Conservation (phyloP, 1,140 invertebrate genomes). For the Macrocentrus cingulum region DNA sequence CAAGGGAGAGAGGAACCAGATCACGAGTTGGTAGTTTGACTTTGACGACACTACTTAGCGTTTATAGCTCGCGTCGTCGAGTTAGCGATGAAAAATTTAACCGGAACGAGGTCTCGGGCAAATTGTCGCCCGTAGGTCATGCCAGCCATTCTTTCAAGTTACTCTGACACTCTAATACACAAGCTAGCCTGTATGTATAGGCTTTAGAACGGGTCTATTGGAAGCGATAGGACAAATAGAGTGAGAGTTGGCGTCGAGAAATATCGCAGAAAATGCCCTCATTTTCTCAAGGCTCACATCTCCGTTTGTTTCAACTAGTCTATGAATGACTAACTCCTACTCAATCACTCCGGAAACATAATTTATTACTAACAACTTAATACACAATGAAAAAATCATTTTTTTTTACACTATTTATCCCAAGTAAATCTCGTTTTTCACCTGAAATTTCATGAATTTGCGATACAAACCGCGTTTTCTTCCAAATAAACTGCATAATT, state of each 20-base stretch:
- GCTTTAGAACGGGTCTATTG: too few relatives aligned
- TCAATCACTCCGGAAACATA: too few relatives aligned
- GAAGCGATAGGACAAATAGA: background rate
- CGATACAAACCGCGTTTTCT: too few relatives aligned
- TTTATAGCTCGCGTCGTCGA: constrained; percentile 34
- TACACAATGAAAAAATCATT: too few relatives aligned
- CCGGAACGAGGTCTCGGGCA: constrained; percentile 31
- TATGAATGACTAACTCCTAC: too few relatives aligned
- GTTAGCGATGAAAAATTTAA: constrained; percentile 22
- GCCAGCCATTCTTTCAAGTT: background rate
- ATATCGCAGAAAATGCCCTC: background rate
- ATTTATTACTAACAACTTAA: too few relatives aligned
- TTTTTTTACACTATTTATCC: too few relatives aligned
- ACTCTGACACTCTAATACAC: background rate
- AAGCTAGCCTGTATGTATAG: constrained; percentile 1
- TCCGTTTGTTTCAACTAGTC: too few relatives aligned
- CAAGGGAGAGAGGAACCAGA: too few relatives aligned
- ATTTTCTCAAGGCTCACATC: background rate
- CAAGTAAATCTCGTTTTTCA: too few relatives aligned
- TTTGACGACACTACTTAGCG: constrained; percentile 39
- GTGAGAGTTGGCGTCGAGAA: background rate
- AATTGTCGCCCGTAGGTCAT: constrained; percentile 18
- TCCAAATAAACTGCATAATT: too few relatives aligned
- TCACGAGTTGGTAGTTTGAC: background rate
- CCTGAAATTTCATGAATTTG: too few relatives aligned